Conservation (phyloP, 2,797 vertebrate species). For the Pogonophryne albipinna region DNA sequence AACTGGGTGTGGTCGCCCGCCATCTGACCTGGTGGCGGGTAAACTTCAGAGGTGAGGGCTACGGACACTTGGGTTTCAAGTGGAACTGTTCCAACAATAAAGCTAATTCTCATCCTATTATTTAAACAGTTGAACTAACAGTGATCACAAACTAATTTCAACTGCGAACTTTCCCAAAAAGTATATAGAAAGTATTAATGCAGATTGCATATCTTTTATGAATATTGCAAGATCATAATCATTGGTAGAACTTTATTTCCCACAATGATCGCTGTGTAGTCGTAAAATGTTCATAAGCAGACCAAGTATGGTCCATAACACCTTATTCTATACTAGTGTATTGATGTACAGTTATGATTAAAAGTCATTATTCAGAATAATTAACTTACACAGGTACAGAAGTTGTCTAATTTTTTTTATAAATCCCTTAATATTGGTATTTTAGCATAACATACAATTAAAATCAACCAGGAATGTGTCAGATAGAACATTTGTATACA, state of each 20-base stretch:
- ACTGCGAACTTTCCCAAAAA: too few species aligned
- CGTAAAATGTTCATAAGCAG: too few species aligned
- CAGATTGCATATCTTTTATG: too few species aligned
- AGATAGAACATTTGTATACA: background rate
- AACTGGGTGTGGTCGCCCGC: constrained; percentile 97
- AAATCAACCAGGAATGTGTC: background rate
- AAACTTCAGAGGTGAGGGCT: constrained; percentile 71
- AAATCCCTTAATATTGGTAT: constrained; percentile 28
- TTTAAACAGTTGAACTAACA: constrained; percentile 1
- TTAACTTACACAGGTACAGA: constrained; percentile 46
- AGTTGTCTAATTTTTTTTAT: constrained; percentile 23
- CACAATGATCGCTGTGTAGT: too few species aligned
- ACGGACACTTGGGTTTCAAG: constrained; percentile 34
- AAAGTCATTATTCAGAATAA: constrained; percentile 16
- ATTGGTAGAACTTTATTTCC: too few species aligned
- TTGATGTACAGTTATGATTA: background rate
- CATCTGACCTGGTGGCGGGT: constrained; percentile 93
- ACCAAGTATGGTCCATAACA: too few species aligned
- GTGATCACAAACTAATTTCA: background rate
- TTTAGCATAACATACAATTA: constrained; percentile 8
- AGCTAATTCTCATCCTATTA: constrained; percentile 13
- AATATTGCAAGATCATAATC: too few species aligned
- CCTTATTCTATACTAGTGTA: background rate
- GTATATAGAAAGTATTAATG: too few species aligned
- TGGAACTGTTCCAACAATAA: constrained; percentile 35